Evolutionary conservation across 2,797 vertebrate species (phyloP), one percentile per base, ranked within the genome.

Genomic region (Merluccius polli): DNA sequence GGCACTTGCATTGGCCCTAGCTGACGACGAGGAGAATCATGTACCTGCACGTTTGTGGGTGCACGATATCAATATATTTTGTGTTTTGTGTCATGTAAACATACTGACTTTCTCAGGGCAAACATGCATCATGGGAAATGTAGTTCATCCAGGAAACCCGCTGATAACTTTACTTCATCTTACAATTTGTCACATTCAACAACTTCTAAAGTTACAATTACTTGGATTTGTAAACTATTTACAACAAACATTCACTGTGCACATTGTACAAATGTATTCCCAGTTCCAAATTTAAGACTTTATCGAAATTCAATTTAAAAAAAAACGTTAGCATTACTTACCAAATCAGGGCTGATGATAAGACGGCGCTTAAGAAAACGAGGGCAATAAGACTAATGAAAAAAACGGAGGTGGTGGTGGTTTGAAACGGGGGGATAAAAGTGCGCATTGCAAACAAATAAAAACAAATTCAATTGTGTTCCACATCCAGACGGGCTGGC

Each of bases 341-440:
- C 36, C 74, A 75, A 75, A 75, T 70, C 74, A 75, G 74, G 27
- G 74, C 59, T 75, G 67, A 70, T 75, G 59, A 18, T 67, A 76
- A 76, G 69, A 76, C 21, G 32, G 70, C 32, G 48, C 70, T 72
- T 72, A 72, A 72, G 70, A 72, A 77, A 77, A 76, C 31, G 69
- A 76, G 70, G 44, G 70, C 70, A 76, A 76, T 59, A 76, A 72
- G 48, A 76, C 48, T 76, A 63, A 72, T 76, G 69, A 76, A 71
- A 76, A 76, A 71, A 76, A 24, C 69, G 24, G 69, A 71, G 69
- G 69, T 76, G 75, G 75, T 63, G 41, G 70, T 76, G 44, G 75
- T 70, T 76, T 63, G 24, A 71, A 38, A 10, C 6, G 5, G 36
- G 36, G 36, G 36, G 36, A 38, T 38, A 38, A 71, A 71, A 71